Percentiles rank a stretch among this genome's conserved stretches.
phyloP scores from a whole-genome alignment of 2,888 invertebrate genomes.

The Andricus quercusramuli region DNA sequence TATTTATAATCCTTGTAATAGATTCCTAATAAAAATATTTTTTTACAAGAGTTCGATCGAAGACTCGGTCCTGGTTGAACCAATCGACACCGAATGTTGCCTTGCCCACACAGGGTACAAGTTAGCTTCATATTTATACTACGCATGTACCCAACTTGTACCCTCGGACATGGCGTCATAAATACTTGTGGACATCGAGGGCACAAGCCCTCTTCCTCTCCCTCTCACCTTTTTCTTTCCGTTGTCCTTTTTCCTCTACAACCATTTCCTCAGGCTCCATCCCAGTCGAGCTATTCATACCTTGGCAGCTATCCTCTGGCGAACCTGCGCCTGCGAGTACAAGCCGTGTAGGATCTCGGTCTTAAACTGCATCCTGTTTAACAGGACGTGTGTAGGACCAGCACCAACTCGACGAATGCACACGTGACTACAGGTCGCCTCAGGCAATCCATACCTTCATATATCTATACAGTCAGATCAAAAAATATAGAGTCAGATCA shows the following conservation, averaged over 20 bases:
- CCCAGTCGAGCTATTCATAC: slow-evolving; percentile 28
- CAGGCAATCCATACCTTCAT: slow-evolving; percentile 51
- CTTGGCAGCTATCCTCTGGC: slow-evolving; percentile 50
- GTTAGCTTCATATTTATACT: slow-evolving; percentile 42
- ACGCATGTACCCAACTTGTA: slow-evolving; percentile 56
- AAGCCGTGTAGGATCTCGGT: slow-evolving; percentile 54
- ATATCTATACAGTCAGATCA: slow-evolving; percentile 45
- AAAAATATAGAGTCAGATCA: slow-evolving; percentile 48
- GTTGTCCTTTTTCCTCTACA: slow-evolving; percentile 5
- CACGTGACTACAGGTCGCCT: slow-evolving; percentile 48
- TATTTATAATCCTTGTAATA: background rate
- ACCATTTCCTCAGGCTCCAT: slow-evolving; percentile 39
- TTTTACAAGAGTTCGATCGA: background rate
- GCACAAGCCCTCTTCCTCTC: slow-evolving; percentile 45
- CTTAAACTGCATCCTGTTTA: slow-evolving; percentile 57
- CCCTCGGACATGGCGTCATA: slow-evolving; percentile 57
- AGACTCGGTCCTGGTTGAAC: slow-evolving; percentile 9
- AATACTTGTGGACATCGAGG: slow-evolving; percentile 58
- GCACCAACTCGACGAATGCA: slow-evolving; percentile 50
- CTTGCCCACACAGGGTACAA: slow-evolving; percentile 29
- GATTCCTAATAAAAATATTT: slow-evolving; percentile 1
- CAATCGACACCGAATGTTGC: slow-evolving; percentile 34
- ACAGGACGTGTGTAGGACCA: slow-evolving; percentile 40
- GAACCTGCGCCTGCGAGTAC: slow-evolving; percentile 51
- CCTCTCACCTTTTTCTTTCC: background rate